These are phyloP conservation scores for Baryphthengus martii DNA, from an alignment of 2,113 vertebrate species.

Conservation along the genomic window DNA sequence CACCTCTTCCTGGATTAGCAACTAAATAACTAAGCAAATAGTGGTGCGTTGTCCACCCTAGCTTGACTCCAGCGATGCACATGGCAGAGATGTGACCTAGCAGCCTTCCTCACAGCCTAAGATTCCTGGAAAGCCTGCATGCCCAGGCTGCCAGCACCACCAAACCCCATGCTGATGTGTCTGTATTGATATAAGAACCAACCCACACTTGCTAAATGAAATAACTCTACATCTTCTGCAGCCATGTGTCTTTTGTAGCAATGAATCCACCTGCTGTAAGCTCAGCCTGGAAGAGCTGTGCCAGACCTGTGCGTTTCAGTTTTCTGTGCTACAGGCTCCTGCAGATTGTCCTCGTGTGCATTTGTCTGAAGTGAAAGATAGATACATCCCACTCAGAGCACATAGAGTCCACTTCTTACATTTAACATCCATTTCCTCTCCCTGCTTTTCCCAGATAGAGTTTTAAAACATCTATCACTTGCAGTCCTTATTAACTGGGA, in stretches of 20 bases:
- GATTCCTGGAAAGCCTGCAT: not conserved
- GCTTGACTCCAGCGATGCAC: not conserved
- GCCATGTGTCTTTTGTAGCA: not conserved
- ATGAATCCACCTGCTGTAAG: not conserved
- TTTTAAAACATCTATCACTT: not conserved
- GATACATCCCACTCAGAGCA: not conserved
- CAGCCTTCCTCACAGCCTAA: not conserved
- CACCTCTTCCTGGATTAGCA: not conserved
- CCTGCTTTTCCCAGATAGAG: not conserved
- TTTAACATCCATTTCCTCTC: not conserved
- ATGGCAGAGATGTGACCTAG: not conserved
- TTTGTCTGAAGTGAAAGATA: not conserved
- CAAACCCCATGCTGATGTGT: not conserved
- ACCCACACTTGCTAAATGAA: not conserved
- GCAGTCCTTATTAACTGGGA: not conserved
- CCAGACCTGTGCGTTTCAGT: not conserved
- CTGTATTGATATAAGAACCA: not conserved
- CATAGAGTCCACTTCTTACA: not conserved
- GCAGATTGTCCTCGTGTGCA: not conserved
- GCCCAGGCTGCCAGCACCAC: accelerated
- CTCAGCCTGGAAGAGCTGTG: not conserved
- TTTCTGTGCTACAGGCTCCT: not conserved
- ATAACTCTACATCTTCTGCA: not conserved
- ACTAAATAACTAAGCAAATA: not conserved
- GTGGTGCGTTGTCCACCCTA: not conserved